Evolutionary conservation across 2,113 vertebrate species (phyloP), one percentile per base, ranked within the genome.

Genomic region (Numenius arquata): DNA sequence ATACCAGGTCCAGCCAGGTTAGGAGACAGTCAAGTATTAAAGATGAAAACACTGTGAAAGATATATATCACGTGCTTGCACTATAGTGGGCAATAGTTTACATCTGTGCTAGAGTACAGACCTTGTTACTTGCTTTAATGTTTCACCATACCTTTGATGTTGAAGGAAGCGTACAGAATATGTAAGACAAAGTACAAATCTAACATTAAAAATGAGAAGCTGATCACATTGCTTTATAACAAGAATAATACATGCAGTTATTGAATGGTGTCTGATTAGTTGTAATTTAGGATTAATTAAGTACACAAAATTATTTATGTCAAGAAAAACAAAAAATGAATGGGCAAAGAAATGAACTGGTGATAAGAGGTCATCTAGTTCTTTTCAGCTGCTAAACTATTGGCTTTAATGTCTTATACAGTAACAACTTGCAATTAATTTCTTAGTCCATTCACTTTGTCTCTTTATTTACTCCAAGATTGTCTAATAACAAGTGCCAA

Each of bases 1-100:
- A n/a, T 95, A 84, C 90, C 41, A 88, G 94, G 90, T 97, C 81
- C 89, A 65, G 79, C n/a, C 58, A 95, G 45, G 93, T 94, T 95
- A 93, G 79, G 83, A 94, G 96, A 89, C 79, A 94, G 96, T 90
- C 79, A 95, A 95, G 91, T 93, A 90, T 83, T 96, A 94, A 93
- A 97, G 97, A 97, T 92, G 85, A 96, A 98, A 98, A 97, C 66
- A 68, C 95, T 95, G 93, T 90, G 88, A 96, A 90, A 96, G 92
- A 93, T 71, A 92, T 87, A 34, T 55, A 84, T 95, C 92, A 92
- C 95, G 79, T 94, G 94, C 48, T 97, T 92, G 90, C 74, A 87
- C 88, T 95, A 71, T 59, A 94, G 59, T 55, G 45, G 89, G 56
- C 87, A 89, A 73, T 88, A 95, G 95, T 98, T 97, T 97, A 94